A percentile compares a stretch with the other conserved stretches of the same genome.
Evolutionary conservation across 2,113 vertebrate species (phyloP).

Genomic region (Hemibates koningsi): DNA sequence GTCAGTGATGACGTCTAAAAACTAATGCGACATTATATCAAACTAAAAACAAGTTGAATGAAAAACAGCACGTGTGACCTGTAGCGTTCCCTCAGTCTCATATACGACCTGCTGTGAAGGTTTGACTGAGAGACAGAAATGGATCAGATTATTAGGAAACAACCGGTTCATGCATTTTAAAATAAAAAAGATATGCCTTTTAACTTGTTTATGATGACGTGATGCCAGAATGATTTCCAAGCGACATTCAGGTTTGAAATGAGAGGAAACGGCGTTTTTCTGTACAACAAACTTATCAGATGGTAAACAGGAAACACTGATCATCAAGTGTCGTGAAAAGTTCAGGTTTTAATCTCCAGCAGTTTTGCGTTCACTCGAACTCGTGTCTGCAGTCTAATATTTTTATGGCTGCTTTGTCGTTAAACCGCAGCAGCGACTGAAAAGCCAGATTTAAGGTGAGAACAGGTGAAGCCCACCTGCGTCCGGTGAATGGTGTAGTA

Average conservation of each 20-base stretch:
- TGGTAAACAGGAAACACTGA: not conserved
- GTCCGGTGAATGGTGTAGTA: conserved; percentile 80
- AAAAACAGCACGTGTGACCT: not conserved
- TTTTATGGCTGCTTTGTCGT: not conserved
- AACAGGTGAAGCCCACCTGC: conserved; percentile 61
- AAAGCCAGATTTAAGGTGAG: not conserved
- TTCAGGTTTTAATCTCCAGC: not conserved
- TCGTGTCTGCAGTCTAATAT: fast-evolving
- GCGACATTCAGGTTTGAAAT: not conserved
- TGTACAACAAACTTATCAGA: not conserved
- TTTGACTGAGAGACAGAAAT: not conserved
- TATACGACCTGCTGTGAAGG: not conserved
- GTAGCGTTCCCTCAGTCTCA: not conserved
- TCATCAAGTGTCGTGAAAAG: not conserved
- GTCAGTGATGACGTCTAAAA: fast-evolving
- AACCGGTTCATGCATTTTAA: not conserved
- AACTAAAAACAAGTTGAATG: not conserved
- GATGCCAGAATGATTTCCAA: not conserved
- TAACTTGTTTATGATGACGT: not conserved
- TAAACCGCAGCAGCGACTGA: not conserved
- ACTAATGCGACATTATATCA: fast-evolving
- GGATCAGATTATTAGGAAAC: not conserved
- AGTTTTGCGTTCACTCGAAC: not conserved
- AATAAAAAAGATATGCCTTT: not conserved
- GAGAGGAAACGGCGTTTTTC: not conserved